Evolutionary conservation across 2,888 invertebrate species (phyloP), one percentile per base, ranked within the genome.

Genomic region (Aelia acuminata): DNA sequence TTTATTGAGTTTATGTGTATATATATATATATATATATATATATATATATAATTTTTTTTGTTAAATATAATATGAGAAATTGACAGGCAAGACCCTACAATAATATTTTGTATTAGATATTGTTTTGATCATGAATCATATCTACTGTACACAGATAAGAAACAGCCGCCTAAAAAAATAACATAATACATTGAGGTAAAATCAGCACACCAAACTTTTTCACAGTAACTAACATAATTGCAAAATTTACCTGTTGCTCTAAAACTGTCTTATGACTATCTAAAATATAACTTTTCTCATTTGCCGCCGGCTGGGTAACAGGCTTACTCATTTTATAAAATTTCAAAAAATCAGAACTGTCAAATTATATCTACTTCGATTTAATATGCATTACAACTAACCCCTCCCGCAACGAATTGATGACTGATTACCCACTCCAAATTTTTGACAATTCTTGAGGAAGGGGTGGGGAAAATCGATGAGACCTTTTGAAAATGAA

Each of bases 271-370:
- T 89, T 90, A 85, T 91, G 91, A 85, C 90, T 88, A 84, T 90
- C 91, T 87, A 91, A 89, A 89, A 91, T 91, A 89, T 90, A 91
- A 85, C 90, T 91, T 89, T 90, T 91, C 89, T 91, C 91, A 88
- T 90, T 90, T 47, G 89, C 89, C 49, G 87, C 57, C 31, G 84
- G 75, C 20, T 35, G 31, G 13, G 35, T 31, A 26, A 31, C 31
- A 26, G 87, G 87, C 47, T 70, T 87, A 87, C 87, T 87, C 87
- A 87, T 87, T 87, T 39, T 87, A 13, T 31, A 50, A 47, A 31
- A 48, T 70, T 47, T 70, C 18, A 31, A 20, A 70, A 35, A 70
- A 70, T 35, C 20, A 35, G 20, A 57, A 57, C 39, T 39, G 15
- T 43, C 5, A n/a, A 85, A 50, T 13, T 39, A 53, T 85, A 39